Base-by-base conservation (phyloP, 92 coral and sea anemone genomes). In the Phenganax marumi region DNA sequence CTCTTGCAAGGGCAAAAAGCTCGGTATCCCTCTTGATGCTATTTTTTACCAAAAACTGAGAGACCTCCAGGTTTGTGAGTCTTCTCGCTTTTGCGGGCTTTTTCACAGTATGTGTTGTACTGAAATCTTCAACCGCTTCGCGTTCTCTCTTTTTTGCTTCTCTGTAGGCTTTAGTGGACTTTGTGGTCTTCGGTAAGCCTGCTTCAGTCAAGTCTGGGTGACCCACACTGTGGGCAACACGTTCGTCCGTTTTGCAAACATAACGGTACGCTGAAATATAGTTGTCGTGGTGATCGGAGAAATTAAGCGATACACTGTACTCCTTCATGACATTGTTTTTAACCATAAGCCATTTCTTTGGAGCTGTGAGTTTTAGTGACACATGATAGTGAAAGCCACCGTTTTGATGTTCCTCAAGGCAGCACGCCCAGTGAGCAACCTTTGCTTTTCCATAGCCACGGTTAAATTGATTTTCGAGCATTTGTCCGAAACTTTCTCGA, bases 351-450 rank as follows among this genome's bases (percentile, higher is more conserved):
- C 70, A 72, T 25, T 72, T 72, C 60, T 72, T 72, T 17, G 77
- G 77, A 14, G 77, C 77, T 7, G 60, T 72, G 14, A 72, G 58
- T n/a, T 68, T 68, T 3, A 72, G 19, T 16, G 77, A 72, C 5
- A 48, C 56, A 47, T 72, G 58, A 23, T 72, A 72, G 21, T 72
- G 77, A 5, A 72, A 17, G 8, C 77, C 77, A 13, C 21, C 21
- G 26, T 72, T 21, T 72, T 72, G 12, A 21, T 72, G 77, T 22
- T 50, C 58, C 21, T 72, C 57, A 8, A 72, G 58, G 11, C 77
- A 72, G 50, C 77, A 72, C 5, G 77, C 77, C 77, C 55, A 72
- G 24, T 71, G 76, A 71, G 21, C 48, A 3, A 51, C 76, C 16
- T 71, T 71, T 25, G 76, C 76, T 24, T 47, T 71, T 71, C 57